These are phyloP conservation scores for Volucella inanis DNA, from an alignment of 2,888 invertebrate genomes.

Conservation along the genomic window DNA sequence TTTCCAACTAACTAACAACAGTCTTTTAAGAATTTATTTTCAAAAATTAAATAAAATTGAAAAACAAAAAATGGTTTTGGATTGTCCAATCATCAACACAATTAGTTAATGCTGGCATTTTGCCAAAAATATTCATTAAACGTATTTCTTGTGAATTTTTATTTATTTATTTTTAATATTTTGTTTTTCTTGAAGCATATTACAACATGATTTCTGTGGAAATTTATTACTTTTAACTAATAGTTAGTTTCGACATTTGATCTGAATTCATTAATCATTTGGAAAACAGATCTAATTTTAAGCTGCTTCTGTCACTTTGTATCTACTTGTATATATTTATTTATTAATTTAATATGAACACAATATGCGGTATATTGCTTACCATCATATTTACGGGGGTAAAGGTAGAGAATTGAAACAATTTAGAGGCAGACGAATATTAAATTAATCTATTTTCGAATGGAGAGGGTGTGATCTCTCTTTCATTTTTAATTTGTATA, in stretches of 20 bases:
- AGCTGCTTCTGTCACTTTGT: constrained; percentile 11
- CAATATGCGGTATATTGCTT: background rate
- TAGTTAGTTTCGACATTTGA: constrained; percentile 45
- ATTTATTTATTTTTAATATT: background rate
- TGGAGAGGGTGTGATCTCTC: constrained; percentile 61
- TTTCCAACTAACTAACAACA: background rate
- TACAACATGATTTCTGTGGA: constrained; percentile 10
- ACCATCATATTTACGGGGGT: background rate
- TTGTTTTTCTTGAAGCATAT: background rate
- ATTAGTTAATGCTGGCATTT: background rate
- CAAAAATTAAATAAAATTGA: background rate
- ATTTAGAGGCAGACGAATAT: constrained; percentile 3
- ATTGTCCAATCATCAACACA: background rate
- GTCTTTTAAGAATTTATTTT: background rate
- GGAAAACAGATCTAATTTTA: constrained; percentile 30
- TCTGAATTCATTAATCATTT: constrained; percentile 47
- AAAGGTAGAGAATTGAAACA: background rate
- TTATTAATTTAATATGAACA: too few relatives aligned
- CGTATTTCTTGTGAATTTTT: too few relatives aligned
- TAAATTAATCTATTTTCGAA: constrained; percentile 59
- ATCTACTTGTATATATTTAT: background rate
- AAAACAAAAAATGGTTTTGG: background rate
- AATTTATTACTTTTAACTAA: constrained; percentile 48
- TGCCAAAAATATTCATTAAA: background rate
- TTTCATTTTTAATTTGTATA: constrained; percentile 31